Evolutionary conservation across 2,797 vertebrate genomes (phyloP).

Genomic region (Coranthus polyacanthus): DNA sequence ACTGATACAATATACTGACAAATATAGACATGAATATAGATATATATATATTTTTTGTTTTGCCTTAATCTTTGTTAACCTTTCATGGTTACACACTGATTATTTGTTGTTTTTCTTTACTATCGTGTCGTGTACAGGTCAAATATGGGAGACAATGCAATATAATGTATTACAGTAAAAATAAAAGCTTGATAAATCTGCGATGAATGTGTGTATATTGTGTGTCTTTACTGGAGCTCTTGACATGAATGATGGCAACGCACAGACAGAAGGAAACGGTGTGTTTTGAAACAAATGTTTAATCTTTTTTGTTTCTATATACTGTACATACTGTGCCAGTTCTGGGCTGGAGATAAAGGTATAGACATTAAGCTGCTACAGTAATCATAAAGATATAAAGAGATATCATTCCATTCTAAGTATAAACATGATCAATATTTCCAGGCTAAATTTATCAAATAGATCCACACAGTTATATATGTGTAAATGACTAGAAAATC

Average conservation of each 20-base stretch:
- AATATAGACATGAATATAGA: slow-evolving; percentile 62
- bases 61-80: slow-evolving; percentile 57
- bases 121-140: slow-evolving; percentile 54
- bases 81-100: slow-evolving; percentile 53
- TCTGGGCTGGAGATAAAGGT: slow-evolving; percentile 55
- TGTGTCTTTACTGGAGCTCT: too few relatives aligned
- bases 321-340: slow-evolving; percentile 68
- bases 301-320: slow-evolving; percentile 58
- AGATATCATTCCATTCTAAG: slow-evolving; percentile 80
- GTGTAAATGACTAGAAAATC: slow-evolving; percentile 92
- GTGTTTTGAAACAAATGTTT: slow-evolving; percentile 61
- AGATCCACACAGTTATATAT: slow-evolving; percentile 84
- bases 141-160: slow-evolving; percentile 63
- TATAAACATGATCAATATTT: slow-evolving; percentile 84
- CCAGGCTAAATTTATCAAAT: slow-evolving; percentile 87
- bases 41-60: slow-evolving; percentile 65
- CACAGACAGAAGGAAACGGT: too few relatives aligned
- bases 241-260: too few relatives aligned
- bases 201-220: too few relatives aligned
- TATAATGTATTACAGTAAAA: slow-evolving; percentile 55
- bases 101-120: slow-evolving; percentile 49
- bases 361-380: slow-evolving; percentile 62
- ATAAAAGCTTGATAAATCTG: slow-evolving; percentile 67
- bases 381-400: slow-evolving; percentile 61
- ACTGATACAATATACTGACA: slow-evolving; percentile 68